Evolutionary conservation across 2,888 invertebrate genomes (phyloP).

Genomic region (Zele albiditarsus): DNA sequence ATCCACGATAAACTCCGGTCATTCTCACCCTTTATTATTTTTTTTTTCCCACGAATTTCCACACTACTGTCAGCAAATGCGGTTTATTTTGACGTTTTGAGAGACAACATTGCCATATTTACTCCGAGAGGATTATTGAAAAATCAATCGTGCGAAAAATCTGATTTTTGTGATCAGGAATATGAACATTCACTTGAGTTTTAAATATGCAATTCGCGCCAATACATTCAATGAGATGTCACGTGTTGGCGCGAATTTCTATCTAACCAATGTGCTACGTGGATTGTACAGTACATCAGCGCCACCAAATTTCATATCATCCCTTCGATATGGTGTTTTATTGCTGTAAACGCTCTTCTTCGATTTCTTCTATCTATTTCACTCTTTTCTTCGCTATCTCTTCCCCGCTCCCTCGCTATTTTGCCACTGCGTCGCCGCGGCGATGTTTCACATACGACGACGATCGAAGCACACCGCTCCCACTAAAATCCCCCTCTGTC

Average conservation of each 20-base stretch:
- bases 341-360: constrained; percentile 13
- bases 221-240: neutral
- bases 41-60: neutral
- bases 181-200: too few relatives aligned
- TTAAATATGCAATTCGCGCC: too few relatives aligned
- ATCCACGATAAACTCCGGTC: neutral
- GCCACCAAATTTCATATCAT: constrained; percentile 29
- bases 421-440: constrained; percentile 5
- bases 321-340: neutral
- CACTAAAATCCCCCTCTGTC: constrained; percentile 36
- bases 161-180: too few relatives aligned
- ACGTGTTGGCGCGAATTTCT: neutral
- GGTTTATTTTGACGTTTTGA: too few relatives aligned
- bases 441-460: constrained; percentile 4
- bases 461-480: constrained; percentile 38
- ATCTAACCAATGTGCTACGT: neutral
- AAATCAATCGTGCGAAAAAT: too few relatives aligned
- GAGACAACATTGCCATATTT: too few relatives aligned
- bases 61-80: too few relatives aligned
- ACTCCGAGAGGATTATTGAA: too few relatives aligned
- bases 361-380: constrained; percentile 5
- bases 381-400: constrained; percentile 12
- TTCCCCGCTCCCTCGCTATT: constrained; percentile 7
- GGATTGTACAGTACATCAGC: neutral
- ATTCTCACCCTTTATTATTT: neutral